Evolutionary conservation across 2,888 invertebrate genomes (phyloP).

Genomic region (Allolobophora icterica): DNA sequence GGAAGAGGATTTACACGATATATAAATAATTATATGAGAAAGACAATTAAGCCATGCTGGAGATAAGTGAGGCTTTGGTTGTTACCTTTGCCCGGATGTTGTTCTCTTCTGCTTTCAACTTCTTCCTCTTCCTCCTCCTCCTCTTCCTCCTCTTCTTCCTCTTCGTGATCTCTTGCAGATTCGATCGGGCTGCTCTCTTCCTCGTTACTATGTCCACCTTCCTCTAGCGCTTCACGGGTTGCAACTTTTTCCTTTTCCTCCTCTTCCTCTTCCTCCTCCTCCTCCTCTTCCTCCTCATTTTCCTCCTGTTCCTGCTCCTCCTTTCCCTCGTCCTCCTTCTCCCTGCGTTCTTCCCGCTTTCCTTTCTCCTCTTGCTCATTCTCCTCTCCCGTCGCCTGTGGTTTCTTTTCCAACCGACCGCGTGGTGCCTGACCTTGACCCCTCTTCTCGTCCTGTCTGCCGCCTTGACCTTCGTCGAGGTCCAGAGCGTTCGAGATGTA

Average conservation of each 20-base stretch:
- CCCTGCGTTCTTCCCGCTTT: neutral
- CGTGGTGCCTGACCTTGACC: neutral
- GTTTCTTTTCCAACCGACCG: neutral
- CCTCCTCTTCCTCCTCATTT: neutral
- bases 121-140: neutral
- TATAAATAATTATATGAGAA: neutral
- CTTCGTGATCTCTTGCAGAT: constrained; percentile 23
- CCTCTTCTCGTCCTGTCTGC: neutral
- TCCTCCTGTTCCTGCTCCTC: constrained; percentile 29
- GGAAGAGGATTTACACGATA: no score
- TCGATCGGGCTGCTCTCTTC: neutral
- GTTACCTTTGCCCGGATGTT: neutral
- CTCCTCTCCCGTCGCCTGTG: neutral
- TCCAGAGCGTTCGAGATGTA: constrained; percentile 39
- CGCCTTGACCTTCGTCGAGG: no score
- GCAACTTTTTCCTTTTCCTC: neutral
- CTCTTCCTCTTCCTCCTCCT: neutral
- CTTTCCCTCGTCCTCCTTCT: constrained; percentile 40
- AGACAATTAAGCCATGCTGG: neutral
- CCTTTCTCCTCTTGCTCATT: neutral
- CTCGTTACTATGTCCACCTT: neutral
- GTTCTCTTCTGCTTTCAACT: neutral
- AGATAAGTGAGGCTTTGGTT: neutral
- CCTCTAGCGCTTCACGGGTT: neutral
- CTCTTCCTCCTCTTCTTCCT: constrained; percentile 26